phyloP scores from a whole-genome alignment of 2,797 vertebrate species.

The Scomberomorus guttatus region DNA sequence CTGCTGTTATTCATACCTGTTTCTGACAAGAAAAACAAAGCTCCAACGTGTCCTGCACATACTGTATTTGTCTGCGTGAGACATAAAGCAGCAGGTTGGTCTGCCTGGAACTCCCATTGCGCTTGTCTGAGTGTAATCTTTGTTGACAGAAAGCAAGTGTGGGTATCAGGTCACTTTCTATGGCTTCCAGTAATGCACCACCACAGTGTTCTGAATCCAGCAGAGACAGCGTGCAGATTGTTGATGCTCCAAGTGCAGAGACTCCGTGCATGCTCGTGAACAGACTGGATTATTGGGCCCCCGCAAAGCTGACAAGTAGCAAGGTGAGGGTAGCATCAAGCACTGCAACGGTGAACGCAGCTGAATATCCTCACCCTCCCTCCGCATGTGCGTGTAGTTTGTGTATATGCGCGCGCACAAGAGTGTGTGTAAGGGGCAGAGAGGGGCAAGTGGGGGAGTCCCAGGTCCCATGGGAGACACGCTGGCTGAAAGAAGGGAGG shows the following conservation, averaged over 20 bases:
- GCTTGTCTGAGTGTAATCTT: conserved; percentile 83
- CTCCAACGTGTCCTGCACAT: conserved; percentile 72
- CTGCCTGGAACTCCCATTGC: conserved; percentile 77
- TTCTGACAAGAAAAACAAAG: conserved; percentile 83
- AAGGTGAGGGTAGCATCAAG: conserved; percentile 65
- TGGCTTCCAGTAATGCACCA: conserved; percentile 77
- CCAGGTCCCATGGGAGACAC: conserved; percentile 78
- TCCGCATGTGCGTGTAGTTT: conserved; percentile 41
- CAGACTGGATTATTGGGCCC: conserved; percentile 71
- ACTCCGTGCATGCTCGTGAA: conserved; percentile 65
- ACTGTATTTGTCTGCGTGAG: conserved; percentile 78
- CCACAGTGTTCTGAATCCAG: conserved; percentile 63
- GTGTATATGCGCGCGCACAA: conserved; percentile 33
- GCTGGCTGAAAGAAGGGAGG: conserved; percentile 75
- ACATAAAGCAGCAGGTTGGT: conserved; percentile 79
- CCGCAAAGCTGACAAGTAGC: conserved; percentile 55
- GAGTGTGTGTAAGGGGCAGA: conserved; percentile 57
- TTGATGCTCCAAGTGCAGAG: conserved; percentile 64
- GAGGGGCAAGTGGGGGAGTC: conserved; percentile 77
- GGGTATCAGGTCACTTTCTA: conserved; percentile 85
- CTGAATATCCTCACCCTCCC: conserved; percentile 51
- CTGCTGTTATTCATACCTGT: conserved; percentile 81
- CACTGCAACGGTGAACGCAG: conserved; percentile 43
- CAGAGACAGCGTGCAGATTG: conserved; percentile 70
- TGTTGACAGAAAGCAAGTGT: conserved; percentile 87